Percentiles rank a stretch among this genome's conserved stretches.
phyloP scores from a whole-genome alignment of 64 coral and sea anemone species.

The Stichodactyla helianthus region DNA sequence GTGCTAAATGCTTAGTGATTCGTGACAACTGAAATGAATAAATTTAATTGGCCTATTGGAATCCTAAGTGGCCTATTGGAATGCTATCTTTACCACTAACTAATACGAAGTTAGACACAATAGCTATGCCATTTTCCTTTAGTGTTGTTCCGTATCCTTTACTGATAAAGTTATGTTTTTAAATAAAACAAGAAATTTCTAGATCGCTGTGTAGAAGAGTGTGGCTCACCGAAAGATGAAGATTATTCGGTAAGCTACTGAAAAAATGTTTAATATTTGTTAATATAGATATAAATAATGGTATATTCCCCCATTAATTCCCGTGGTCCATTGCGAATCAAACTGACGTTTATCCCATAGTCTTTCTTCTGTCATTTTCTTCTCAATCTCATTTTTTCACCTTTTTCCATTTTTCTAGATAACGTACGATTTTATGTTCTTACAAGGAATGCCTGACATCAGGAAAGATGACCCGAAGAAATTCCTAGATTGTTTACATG shows the following conservation, averaged over 20 bases:
- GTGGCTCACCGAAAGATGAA: conserved; percentile 52
- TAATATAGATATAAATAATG: background rate
- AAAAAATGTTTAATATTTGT: background rate
- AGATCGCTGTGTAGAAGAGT: conserved; percentile 71
- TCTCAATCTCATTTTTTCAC: background rate
- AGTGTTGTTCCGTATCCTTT: no score
- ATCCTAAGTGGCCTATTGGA: no score
- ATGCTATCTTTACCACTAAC: no score
- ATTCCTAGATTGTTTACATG: conserved; percentile 77
- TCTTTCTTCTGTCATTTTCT: background rate
- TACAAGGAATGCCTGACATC: conserved; percentile 97
- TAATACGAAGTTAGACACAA: no score
- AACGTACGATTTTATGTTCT: conserved; percentile 84
- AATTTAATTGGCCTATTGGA: no score
- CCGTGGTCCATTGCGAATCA: background rate
- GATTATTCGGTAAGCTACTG: conserved; percentile 65
- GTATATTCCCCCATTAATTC: background rate
- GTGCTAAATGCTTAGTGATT: no score
- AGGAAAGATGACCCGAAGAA: conserved; percentile 85
- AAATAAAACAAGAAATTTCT: conserved; percentile 62
- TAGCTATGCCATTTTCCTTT: no score
- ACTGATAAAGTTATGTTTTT: background rate
- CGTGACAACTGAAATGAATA: no score
- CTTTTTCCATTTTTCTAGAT: conserved; percentile 35
- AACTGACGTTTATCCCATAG: background rate